These are phyloP conservation scores for Apostichopus parvimensis DNA, from an alignment of 35 echinoderm and acorn worm species.

Conservation along the genomic window DNA sequence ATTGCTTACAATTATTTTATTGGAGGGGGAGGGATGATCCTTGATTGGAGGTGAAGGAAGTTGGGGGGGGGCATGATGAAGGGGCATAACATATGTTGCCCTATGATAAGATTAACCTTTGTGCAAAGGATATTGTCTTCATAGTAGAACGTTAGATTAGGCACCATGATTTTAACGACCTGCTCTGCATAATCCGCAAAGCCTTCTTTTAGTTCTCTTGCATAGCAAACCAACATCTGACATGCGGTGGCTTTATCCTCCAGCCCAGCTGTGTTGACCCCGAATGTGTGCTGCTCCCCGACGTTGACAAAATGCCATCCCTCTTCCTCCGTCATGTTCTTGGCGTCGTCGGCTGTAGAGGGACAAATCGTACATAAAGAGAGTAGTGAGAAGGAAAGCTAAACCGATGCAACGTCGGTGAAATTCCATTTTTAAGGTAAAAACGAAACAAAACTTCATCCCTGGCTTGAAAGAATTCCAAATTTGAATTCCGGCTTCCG, in stretches of 20 bases:
- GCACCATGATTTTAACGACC: constrained; percentile 94
- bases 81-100: too few relatives aligned
- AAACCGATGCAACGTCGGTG: too few relatives aligned
- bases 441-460: too few relatives aligned
- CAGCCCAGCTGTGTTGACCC: constrained; percentile 84
- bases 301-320: constrained; percentile 99
- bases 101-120: too few relatives aligned
- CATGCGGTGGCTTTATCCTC: constrained; percentile 98
- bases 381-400: too few relatives aligned
- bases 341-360: constrained; percentile 87
- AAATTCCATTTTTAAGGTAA: too few relatives aligned
- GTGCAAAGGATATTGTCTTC: constrained; percentile 99
- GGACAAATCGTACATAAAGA: background rate
- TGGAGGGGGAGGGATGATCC: too few relatives aligned
- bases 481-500: too few relatives aligned
- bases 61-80: too few relatives aligned
- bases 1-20: too few relatives aligned
- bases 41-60: too few relatives aligned
- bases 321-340: constrained; percentile 93
- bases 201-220: constrained; percentile 91
- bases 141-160: constrained; percentile 94
- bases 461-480: too few relatives aligned
- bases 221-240: constrained; percentile 99
- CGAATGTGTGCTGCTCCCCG: constrained; percentile 99
- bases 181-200: constrained; percentile 97